phyloP scores from a whole-genome alignment of 2,888 invertebrate genomes.

The Ochropleura leucogaster region DNA sequence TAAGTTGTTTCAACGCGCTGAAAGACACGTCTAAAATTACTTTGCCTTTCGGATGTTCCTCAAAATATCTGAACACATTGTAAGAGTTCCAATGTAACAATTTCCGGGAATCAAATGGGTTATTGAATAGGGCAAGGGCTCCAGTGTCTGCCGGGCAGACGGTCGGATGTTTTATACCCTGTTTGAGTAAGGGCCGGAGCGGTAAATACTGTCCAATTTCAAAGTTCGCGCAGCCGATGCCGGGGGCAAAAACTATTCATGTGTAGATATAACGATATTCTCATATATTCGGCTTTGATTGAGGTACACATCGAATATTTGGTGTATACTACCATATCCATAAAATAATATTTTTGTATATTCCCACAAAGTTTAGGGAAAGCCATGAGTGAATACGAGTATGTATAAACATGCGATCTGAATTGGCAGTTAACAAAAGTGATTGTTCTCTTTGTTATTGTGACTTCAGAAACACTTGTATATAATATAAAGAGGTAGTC shows the following conservation, averaged over 20 bases:
- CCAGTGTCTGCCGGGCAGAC: conserved; percentile 43
- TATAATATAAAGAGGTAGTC: not conserved
- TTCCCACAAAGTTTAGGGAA: not conserved
- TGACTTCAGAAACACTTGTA: no score
- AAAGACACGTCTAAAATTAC: conserved; percentile 24
- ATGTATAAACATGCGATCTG: not conserved
- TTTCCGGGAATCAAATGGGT: conserved; percentile 61
- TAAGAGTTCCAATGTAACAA: conserved; percentile 54
- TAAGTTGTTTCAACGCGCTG: conserved; percentile 22
- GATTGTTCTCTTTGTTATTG: not conserved
- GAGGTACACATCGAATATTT: not conserved
- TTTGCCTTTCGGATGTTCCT: conserved; percentile 17
- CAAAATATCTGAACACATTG: conserved; percentile 58
- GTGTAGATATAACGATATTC: conserved; percentile 12
- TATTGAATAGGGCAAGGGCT: conserved; percentile 59
- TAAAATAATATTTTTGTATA: not conserved
- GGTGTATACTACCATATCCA: not conserved
- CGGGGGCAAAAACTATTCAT: conserved; percentile 31
- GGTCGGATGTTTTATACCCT: conserved; percentile 53
- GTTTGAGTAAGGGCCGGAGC: conserved; percentile 50
- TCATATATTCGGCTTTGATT: conserved; percentile 15
- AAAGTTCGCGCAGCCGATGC: conserved; percentile 48
- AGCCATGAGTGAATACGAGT: not conserved
- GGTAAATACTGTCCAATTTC: conserved; percentile 59
- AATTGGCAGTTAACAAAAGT: not conserved